Evolutionary conservation across 2,797 vertebrate species (phyloP), one percentile per base, ranked within the genome.

Genomic region (Morelia viridis): DNA sequence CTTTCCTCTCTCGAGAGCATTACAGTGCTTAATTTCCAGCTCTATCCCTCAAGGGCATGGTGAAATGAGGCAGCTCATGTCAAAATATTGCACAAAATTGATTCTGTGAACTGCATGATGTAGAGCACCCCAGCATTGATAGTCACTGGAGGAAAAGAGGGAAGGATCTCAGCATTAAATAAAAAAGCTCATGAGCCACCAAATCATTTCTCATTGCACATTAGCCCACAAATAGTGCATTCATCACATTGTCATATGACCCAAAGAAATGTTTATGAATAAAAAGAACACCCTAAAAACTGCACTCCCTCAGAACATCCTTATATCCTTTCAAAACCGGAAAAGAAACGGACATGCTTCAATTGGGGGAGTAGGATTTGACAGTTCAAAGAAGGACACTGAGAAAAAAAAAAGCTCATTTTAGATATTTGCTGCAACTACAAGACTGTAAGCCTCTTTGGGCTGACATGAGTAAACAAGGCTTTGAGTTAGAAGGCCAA

Each of bases 401-500:
- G 71, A 46, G 9, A 97, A 96, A 97, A 97, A 98, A 95, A 31
- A 41, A 0, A 97, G 97, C 97, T 95, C 90, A 94, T 92, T 97
- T 97, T 97, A 96, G 97, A 97, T 85, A 60, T 91, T 91, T 93
- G 96, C 96, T 97, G 97, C 97, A 96, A 0, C 1, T n/a, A 89
- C 31, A 95, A 93, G 92, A 56, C 9, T 2, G 50, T 6, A 84
- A 68, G 53, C 61, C 90, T 41, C 94, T 90, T 97, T 96, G 97
- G 96, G 96, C 96, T 97, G 96, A 97, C 94, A 85, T 90, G 83
- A n/a, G 85, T 68, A 96, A 97, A 96, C 93, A 97, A 98, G 97
- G 97, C 97, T 96, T 96, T 71, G 91, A 97, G 97, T 97, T 97
- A 97, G 97, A 97, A 97, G 97, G 96, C 95, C 96, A 96, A 97